Percentiles rank a stretch among this genome's conserved stretches.
Conservation (phyloP, 2,888 invertebrate species). For the Nomada fabriciana region DNA sequence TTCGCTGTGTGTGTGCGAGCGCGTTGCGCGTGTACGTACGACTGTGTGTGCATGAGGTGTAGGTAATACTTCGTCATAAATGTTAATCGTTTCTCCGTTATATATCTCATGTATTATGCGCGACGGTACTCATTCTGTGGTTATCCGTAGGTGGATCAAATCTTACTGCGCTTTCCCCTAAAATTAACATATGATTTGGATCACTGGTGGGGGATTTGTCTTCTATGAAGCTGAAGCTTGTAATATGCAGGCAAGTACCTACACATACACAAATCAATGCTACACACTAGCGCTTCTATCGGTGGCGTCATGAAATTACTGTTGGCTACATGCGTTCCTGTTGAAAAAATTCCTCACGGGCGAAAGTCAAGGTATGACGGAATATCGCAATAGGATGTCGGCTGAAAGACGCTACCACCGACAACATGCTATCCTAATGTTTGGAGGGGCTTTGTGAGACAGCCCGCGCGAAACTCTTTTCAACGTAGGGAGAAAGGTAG, state of each 20-base stretch:
- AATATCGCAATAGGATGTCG: slow-evolving; percentile 71
- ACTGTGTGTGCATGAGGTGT: background rate
- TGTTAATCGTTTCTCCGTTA: slow-evolving; percentile 12
- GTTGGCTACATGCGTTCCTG: slow-evolving; percentile 82
- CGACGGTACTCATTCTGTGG: background rate
- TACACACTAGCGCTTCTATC: slow-evolving; percentile 75
- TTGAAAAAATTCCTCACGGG: slow-evolving; percentile 84
- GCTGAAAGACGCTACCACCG: slow-evolving; percentile 19
- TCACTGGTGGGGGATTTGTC: slow-evolving; percentile 50
- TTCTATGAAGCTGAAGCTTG: slow-evolving; percentile 33
- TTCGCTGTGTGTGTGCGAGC: background rate
- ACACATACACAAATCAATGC: slow-evolving; percentile 23
- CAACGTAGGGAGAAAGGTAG: slow-evolving; percentile 70
- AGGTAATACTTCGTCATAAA: background rate
- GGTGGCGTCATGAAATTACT: slow-evolving; percentile 75
- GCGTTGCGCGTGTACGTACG: background rate
- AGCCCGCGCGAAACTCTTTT: slow-evolving; percentile 83
- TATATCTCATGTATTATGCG: background rate
- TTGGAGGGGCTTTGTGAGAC: slow-evolving; percentile 83
- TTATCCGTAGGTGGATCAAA: slow-evolving; percentile 55
- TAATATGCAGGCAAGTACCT: slow-evolving; percentile 11
- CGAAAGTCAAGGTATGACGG: slow-evolving; percentile 83
- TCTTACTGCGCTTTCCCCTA: slow-evolving; percentile 81
- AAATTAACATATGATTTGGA: slow-evolving; percentile 71
- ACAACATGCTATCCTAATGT: slow-evolving; percentile 76